A percentile compares a stretch with the other conserved stretches of the same genome.
Evolutionary conservation across 2,113 vertebrate species (phyloP).

Genomic region (Coryphaenoides rupestris): DNA sequence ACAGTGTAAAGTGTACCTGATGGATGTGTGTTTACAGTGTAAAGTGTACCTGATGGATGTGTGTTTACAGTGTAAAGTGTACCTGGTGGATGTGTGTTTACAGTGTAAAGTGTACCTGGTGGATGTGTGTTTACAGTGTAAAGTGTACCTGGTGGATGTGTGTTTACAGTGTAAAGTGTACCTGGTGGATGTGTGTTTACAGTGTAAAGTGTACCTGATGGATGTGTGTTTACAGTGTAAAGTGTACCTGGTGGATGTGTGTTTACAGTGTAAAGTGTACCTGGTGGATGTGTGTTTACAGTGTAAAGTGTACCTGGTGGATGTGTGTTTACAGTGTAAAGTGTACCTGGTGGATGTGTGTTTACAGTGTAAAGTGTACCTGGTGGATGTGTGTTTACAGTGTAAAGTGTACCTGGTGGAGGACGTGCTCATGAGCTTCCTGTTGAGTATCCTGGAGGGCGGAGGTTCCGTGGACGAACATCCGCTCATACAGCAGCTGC

Average conservation of each 20-base stretch:
- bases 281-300: not conserved
- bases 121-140: not conserved
- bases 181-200: not conserved
- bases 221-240: not conserved
- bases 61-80: not conserved
- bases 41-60: not conserved
- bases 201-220: not conserved
- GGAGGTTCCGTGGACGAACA: conserved; percentile 83
- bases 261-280: not conserved
- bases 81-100: not conserved
- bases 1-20: not conserved
- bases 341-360: not conserved
- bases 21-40: not conserved
- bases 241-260: not conserved
- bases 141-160: not conserved
- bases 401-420: conserved; percentile 96
- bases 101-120: not conserved
- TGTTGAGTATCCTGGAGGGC: conserved; percentile 85
- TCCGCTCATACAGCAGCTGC: conserved; percentile 84
- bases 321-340: not conserved
- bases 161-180: not conserved
- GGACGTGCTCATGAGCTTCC: conserved; percentile 92
- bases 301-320: not conserved
- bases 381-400: conserved; percentile 86
- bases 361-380: conserved; percentile 89